Evolutionary conservation across 2,888 invertebrate species (phyloP), one percentile per base, ranked within the genome.

Genomic region (Pogonocherus hispidulus): DNA sequence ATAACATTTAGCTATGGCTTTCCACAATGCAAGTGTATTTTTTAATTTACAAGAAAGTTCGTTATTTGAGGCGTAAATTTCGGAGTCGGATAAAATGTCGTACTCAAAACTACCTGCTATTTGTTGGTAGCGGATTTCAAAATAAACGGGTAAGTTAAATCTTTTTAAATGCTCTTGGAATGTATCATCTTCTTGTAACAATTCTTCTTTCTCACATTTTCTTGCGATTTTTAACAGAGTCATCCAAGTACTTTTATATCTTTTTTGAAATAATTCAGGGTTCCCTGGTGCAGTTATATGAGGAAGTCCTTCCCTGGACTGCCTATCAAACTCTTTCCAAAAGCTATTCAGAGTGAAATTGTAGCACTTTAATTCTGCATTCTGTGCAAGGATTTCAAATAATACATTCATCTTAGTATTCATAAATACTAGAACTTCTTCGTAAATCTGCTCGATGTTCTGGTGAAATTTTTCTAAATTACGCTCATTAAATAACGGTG

Each of bases 71-170:
- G 69, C 57, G 47, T 74, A 73, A 46, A 76, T 72, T 52, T 78
- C 71, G n/a, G 71, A 52, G 3, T 77, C 68, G 54, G 79, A 77
- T 11, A 77, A 66, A 23, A 87, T 82, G 51, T 86, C 83, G 51
- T 82, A 84, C 82, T 90, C 90, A 72, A 90, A 85, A 44, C 85
- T 86, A 75, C 93, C 93, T 62, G 95, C 96, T 82, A 98, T 94
- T 87, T 97, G 95, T 88, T 97, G 97, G 87, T 96, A 97, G 75
- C 96, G 90, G 76, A 96, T 94, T 87, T 98, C 97, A 84, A 96
- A 98, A 86, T 98, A 98, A n/a, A 98, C 97, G 9, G 96, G 94
- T 57, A 98, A 87, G 86, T 97, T 98, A 94, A 97, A 98, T 77
- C 94, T 91, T 73, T 91, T 91, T 76, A 84, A 78, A 67, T 95